phyloP scores from a whole-genome alignment of 1,140 invertebrate genomes.

The Caenorhabditis brenneri region DNA sequence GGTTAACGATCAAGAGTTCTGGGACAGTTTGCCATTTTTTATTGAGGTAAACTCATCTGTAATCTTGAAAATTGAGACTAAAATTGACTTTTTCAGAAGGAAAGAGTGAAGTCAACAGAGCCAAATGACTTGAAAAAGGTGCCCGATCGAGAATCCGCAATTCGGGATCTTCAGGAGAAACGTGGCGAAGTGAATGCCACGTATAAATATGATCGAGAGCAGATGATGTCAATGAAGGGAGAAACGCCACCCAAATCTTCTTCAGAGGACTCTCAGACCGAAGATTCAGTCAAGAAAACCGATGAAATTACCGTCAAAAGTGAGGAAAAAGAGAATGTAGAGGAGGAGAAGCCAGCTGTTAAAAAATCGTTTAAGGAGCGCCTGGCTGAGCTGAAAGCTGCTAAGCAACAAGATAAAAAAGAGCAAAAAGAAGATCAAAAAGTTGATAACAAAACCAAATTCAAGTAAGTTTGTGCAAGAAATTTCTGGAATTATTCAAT shows the following conservation, averaged over 20 bases:
- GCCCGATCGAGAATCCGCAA: background rate
- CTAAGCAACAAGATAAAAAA: background rate
- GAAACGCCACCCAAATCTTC: background rate
- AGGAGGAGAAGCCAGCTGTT: too few species aligned
- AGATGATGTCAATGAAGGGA: background rate
- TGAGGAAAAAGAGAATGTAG: background rate
- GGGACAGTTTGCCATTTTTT: background rate
- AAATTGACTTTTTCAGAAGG: background rate
- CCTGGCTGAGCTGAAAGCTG: constrained; percentile 9
- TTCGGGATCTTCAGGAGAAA: background rate
- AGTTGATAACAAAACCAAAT: background rate
- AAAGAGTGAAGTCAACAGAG: background rate
- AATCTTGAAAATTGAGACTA: too few species aligned
- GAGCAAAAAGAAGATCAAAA: background rate
- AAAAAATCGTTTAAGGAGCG: constrained; percentile 23
- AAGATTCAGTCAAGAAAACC: background rate
- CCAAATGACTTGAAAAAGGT: background rate
- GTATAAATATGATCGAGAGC: background rate
- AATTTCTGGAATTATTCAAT: background rate
- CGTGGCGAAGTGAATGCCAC: background rate
- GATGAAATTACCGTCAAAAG: background rate
- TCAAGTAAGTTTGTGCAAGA: constrained; percentile 2
- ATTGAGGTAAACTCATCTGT: too few species aligned
- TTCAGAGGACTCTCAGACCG: background rate
- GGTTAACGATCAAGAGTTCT: constrained; percentile 5